Evolutionary conservation across 2,888 invertebrate species (phyloP).

Genomic region (Stenotaenia linearis): DNA sequence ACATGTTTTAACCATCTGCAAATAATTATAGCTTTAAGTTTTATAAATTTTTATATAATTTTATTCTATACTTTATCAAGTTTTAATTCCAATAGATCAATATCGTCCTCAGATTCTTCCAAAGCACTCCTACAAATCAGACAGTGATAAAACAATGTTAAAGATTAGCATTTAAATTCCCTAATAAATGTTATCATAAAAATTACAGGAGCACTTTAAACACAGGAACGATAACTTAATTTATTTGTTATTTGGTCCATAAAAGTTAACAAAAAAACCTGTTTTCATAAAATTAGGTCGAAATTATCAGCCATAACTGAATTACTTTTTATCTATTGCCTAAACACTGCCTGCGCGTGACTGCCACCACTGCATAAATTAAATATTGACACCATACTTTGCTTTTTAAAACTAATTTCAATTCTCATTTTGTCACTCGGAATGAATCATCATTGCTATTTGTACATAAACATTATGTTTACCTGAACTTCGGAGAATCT

Average conservation of each 20-base stretch:
- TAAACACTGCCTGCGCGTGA: no score
- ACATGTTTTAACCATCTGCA: constrained; percentile 1
- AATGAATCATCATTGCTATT: not conserved
- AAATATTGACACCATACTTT: not conserved
- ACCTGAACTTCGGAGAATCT: constrained; percentile 32
- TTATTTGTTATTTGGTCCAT: not conserved
- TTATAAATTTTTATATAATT: not conserved
- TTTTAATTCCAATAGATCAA: constrained; percentile 30
- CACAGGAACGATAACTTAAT: not conserved
- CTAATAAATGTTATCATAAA: not conserved
- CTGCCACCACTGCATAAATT: not conserved
- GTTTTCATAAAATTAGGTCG: not conserved
- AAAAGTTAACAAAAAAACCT: no score
- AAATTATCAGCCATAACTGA: not conserved
- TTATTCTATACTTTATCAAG: constrained; percentile 27
- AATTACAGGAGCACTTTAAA: not conserved
- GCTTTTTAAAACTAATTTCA: not conserved
- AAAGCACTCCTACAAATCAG: constrained; percentile 24
- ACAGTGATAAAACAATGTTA: no score
- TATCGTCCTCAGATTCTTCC: constrained; percentile 29
- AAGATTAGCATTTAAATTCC: no score
- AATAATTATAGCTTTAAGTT: not conserved
- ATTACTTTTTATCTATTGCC: not conserved
- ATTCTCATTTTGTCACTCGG: not conserved
- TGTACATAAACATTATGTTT: not conserved